Percentiles rank a stretch among this genome's conserved stretches.
phyloP scores from a whole-genome alignment of 2,888 invertebrate genomes.

The Nomada ferruginata region DNA sequence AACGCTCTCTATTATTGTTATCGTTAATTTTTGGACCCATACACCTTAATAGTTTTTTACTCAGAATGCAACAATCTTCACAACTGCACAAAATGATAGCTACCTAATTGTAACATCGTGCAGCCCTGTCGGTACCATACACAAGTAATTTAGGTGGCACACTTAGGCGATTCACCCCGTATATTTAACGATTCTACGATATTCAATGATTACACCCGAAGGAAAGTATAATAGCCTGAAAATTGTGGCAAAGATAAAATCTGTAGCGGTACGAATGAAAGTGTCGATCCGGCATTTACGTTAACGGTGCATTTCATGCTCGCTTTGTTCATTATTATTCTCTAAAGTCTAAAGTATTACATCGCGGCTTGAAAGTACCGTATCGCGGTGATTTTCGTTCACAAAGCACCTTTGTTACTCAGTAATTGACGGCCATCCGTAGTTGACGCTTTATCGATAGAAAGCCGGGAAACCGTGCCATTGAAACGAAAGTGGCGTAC shows the following conservation, averaged over 20 bases:
- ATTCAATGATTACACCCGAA: not conserved
- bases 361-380: no score
- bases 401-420: constrained; percentile 23
- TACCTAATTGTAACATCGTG: no score
- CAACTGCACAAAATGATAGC: no score
- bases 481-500: constrained; percentile 56
- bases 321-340: constrained; percentile 32
- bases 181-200: not conserved
- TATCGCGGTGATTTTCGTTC: constrained; percentile 30
- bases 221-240: constrained; percentile 14
- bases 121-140: no score
- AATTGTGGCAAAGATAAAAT: constrained; percentile 19
- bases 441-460: constrained; percentile 53
- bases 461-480: constrained; percentile 55
- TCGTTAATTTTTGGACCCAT: no score
- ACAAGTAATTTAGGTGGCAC: no score
- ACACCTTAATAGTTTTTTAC: no score
- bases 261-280: constrained; percentile 30
- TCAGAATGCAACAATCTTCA: no score
- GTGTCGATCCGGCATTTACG: constrained; percentile 18
- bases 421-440: constrained; percentile 45
- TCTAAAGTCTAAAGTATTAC: not conserved
- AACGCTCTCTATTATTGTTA: no score
- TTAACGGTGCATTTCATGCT: constrained; percentile 29
- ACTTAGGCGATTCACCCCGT: no score